Evolutionary conservation across 1,140 invertebrate genomes (phyloP).

Genomic region (Whitmania pigra): DNA sequence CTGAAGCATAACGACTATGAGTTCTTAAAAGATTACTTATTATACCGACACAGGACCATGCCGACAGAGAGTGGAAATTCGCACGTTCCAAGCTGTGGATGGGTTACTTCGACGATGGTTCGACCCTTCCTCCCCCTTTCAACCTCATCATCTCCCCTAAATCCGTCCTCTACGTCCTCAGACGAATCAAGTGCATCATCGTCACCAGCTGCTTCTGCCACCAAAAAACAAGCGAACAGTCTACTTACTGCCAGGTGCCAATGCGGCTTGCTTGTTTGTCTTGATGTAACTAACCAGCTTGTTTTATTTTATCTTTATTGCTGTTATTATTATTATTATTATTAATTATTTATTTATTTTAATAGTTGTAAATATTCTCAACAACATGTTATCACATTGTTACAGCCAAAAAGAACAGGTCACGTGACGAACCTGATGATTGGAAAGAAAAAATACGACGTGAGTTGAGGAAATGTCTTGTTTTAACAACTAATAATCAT

Average conservation of each 20-base stretch:
- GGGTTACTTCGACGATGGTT: slow-evolving; percentile 50
- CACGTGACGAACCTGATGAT: background rate
- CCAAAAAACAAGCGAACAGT: background rate
- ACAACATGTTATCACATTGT: background rate
- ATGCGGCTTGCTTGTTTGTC: too few relatives aligned
- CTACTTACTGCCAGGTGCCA: background rate
- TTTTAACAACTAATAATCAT: too few relatives aligned
- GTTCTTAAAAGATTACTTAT: too few relatives aligned
- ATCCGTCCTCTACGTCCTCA: slow-evolving; percentile 43
- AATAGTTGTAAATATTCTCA: background rate
- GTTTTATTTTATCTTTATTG: background rate
- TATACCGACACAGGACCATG: slow-evolving; percentile 44
- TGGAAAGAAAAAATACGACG: background rate
- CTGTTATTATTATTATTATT: slow-evolving; percentile 12
- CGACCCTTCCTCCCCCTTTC: slow-evolving; percentile 48
- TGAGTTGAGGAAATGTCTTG: background rate
- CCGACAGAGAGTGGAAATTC: slow-evolving; percentile 52
- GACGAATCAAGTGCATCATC: slow-evolving; percentile 30
- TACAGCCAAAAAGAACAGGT: background rate
- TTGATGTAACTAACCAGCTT: too few relatives aligned
- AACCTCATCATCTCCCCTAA: slow-evolving; percentile 51
- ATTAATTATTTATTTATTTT: background rate
- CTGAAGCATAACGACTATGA: too few relatives aligned
- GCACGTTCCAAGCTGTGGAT: slow-evolving; percentile 51
- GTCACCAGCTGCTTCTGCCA: background rate